A percentile compares a stretch with the other conserved stretches of the same genome.
These are phyloP conservation scores for Ammodytes dubius DNA, from an alignment of 2,113 vertebrate species.

Conservation along the genomic window DNA sequence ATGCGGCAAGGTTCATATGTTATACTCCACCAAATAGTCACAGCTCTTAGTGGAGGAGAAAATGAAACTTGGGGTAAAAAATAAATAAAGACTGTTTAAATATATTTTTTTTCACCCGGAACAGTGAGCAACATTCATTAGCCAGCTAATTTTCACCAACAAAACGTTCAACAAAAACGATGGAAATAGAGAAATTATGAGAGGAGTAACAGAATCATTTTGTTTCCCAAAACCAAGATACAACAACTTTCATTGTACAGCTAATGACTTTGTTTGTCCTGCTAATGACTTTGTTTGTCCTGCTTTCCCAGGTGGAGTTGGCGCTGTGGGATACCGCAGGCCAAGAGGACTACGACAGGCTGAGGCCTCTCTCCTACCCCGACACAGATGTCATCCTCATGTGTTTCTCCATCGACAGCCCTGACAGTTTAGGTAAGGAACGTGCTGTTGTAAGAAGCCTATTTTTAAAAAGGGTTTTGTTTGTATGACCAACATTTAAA, in stretches of 20 bases:
- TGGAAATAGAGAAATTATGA: neutral
- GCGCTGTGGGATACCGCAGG: slow-evolving; percentile 98
- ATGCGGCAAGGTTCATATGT: slow-evolving; percentile 3
- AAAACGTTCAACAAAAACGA: neutral
- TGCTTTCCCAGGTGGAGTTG: slow-evolving; percentile 91
- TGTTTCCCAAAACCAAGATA: neutral
- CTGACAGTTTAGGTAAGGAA: slow-evolving; percentile 93
- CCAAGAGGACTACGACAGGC: slow-evolving; percentile 97
- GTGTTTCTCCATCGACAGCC: slow-evolving; percentile 99
- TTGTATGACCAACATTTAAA: neutral
- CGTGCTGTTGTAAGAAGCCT: neutral
- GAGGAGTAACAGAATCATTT: neutral
- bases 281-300: neutral
- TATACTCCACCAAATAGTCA: neutral
- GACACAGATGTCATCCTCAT: slow-evolving; percentile 99
- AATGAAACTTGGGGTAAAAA: neutral
- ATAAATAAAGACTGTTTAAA: slow-evolving; percentile 12
- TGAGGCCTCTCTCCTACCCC: slow-evolving; percentile 96
- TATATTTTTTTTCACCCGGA: slow-evolving; percentile 8
- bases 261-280: neutral
- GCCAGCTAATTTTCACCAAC: neutral
- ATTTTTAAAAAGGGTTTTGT: neutral
- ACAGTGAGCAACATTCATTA: neutral
- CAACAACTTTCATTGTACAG: neutral
- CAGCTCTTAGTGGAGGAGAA: neutral